Evolutionary conservation across 2,113 vertebrate genomes (phyloP), one percentile per base, ranked within the genome.

Genomic region (Amblyornis subalaris): DNA sequence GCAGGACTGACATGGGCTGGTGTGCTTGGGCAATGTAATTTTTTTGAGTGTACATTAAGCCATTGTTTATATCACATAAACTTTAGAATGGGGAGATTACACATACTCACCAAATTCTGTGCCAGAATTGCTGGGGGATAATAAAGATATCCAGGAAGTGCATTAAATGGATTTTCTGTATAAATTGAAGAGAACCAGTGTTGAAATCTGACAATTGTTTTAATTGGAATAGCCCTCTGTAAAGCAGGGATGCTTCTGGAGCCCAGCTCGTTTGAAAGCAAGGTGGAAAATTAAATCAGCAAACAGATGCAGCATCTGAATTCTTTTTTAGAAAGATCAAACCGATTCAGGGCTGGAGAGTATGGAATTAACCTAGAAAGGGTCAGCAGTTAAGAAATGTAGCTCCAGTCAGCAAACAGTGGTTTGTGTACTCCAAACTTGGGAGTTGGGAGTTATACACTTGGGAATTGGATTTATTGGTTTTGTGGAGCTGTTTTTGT

Each of bases 271-370:
- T 72, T 50, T 61, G 50, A 38, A 69, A 94, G 38, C 65, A 72
- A 79, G 58, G 50, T 72, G 58, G 77, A 45, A 92, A 94, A 89
- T 96, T 87, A 89, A 61, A 61, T 42, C 74, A 28, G 73, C 75
- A 53, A 72, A 73, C 87, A 96, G 36, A 87, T 91, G 93, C 73
- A 12, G 5, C 36, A 33, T 57, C 57, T 10, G 36, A 80, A 33
- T 33, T 82, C 36, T 31, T 61, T 89, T 89, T 92, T 42, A 85
- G 89, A 69, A 77, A 92, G 95, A 85, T 91, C 58, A 75, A 89
- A 96, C 14, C 58, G 75, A 0, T 78, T 89, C 61, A 45, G 77
- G 57, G 47, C 81, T 81, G 38, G 40, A 86, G 61, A 84, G 40
- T 60, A 65, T 5, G 38, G 88, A 85, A 94, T 62, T 13, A 91